phyloP scores from a whole-genome alignment of 2,797 vertebrate genomes.

The Myotis findleyi region DNA sequence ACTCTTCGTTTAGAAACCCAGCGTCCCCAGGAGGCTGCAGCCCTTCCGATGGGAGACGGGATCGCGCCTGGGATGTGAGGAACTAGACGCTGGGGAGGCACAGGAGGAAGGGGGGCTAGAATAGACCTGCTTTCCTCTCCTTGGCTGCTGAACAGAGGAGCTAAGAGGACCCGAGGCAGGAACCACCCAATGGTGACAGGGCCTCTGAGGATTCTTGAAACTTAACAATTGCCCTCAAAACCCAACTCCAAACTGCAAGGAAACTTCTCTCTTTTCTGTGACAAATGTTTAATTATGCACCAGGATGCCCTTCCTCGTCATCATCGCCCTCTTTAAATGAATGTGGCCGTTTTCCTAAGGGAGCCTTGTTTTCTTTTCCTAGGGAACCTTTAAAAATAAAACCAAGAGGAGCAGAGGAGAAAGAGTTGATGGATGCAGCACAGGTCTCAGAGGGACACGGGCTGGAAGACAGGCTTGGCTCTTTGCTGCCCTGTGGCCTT shows the following conservation, averaged over 20 bases:
- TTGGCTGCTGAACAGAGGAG: background rate
- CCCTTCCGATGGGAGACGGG: background rate
- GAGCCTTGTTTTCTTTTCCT: background rate
- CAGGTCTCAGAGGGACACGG: background rate
- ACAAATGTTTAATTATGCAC: background rate
- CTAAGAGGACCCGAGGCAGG: background rate
- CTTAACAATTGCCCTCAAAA: background rate
- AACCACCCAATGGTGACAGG: background rate
- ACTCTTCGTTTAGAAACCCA: background rate
- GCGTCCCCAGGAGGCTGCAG: background rate
- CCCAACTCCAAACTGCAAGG: background rate
- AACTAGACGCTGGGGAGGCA: background rate
- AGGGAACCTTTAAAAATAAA: background rate
- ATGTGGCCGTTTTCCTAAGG: background rate
- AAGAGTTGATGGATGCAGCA: background rate
- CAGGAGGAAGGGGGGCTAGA: background rate
- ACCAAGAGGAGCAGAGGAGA: background rate
- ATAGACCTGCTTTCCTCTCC: background rate
- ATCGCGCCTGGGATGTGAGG: background rate
- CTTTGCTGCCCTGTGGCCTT: background rate
- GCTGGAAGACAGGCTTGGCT: background rate
- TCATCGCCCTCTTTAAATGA: background rate
- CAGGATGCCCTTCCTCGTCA: background rate
- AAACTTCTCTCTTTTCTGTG: background rate
- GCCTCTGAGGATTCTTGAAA: background rate